Evolutionary conservation across 2,797 vertebrate species (phyloP), one percentile per base, ranked within the genome.

Genomic region (Cossypha niveicapilla): DNA sequence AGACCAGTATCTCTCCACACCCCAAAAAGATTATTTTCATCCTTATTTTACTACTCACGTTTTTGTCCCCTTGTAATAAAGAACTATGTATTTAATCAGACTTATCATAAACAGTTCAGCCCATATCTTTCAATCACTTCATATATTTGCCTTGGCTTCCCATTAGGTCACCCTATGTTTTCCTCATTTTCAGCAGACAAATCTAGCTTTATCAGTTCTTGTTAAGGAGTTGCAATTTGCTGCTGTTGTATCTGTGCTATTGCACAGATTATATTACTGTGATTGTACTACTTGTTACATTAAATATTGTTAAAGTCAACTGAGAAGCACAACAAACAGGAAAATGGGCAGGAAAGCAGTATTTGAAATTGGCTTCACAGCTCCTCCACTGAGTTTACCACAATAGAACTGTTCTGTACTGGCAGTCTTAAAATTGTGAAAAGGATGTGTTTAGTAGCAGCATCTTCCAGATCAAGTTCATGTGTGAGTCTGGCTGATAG

Each of bases 171-270:
- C 61, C 16, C 22, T 62, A 35, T 9, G 25, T 24, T 60, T 58
- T 90, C 76, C 58, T 89, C 34, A 35, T 88, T 96, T 92, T 56
- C 73, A 93, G 51, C 42, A 68, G 86, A 91, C 44, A 78, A 72
- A 72, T 88, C 74, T 67, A 75, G 48, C 5, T 85, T 88, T 85
- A 65, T 71, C 60, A 65, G 1, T 45, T 80, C 27, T 58, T 93
- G 37, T 80, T 92, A 47, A 47, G 28, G 30, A 84, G 32, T 4
- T 50, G 35, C 39, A 70, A 13, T 50, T 18, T 23, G 47, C 50
- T 78, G 68, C 47, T 81, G 28, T 28, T 42, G 1, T 32, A 71
- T 32, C 48, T 35, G 12, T 18, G 15, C 30, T 68, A 37, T 34
- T 44, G 30, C 53, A 53, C 56, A 75, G n/a, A 74, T 32, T 62